phyloP scores from a whole-genome alignment of 2,888 invertebrate species.

The Glyphotaelius pellucidus region DNA sequence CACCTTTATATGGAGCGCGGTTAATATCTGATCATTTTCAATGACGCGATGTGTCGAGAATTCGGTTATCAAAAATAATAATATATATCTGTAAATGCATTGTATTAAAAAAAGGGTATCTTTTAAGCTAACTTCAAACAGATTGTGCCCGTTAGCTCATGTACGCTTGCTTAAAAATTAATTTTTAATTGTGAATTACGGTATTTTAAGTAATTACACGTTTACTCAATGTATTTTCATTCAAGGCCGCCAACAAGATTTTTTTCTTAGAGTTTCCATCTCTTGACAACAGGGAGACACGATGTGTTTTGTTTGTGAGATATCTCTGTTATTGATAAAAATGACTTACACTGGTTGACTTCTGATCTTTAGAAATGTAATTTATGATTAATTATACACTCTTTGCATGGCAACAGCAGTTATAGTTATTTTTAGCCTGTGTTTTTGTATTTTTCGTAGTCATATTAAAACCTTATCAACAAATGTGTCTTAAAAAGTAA shows the following conservation, averaged over 20 bases:
- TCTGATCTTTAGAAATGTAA: background rate
- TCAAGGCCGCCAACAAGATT: background rate
- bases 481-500: too few species aligned
- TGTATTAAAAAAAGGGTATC: too few species aligned
- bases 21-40: background rate
- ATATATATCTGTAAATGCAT: too few species aligned
- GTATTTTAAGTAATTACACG: background rate
- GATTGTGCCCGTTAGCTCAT: too few species aligned
- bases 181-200: too few species aligned
- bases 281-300: too few species aligned
- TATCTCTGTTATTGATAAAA: background rate
- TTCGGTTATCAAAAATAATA: background rate
- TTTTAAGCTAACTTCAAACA: too few species aligned
- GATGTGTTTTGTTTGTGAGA: background rate
- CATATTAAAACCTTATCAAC: too few species aligned
- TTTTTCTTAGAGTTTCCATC: too few species aligned
- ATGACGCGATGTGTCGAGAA: background rate
- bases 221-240: background rate
- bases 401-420: background rate
- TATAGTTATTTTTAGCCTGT: too few species aligned
- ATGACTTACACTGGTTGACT: background rate
- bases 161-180: too few species aligned
- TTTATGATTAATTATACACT: background rate
- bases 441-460: background rate
- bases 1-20: background rate